Conservation (phyloP, 2,888 invertebrate species). For the Itoplectis maculator region DNA sequence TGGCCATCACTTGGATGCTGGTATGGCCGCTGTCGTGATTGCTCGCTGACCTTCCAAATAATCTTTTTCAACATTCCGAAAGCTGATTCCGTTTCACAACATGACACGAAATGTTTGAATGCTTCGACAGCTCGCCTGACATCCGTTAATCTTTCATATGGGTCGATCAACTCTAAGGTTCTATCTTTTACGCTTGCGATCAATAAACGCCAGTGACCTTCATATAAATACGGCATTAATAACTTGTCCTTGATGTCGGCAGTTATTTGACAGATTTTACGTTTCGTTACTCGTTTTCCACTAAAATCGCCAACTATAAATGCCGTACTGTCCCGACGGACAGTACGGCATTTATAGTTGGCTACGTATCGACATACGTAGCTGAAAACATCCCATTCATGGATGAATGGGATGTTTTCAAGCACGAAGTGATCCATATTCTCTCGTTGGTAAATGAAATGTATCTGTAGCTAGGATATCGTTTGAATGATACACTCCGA, state of each 20-base stretch:
- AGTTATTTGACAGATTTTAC: background rate
- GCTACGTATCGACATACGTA: background rate
- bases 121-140: slow-evolving; percentile 34
- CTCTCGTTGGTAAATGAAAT: slow-evolving; percentile 25
- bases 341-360: slow-evolving; percentile 1
- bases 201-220: slow-evolving; percentile 47
- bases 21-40: slow-evolving; percentile 22
- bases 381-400: slow-evolving; percentile 39
- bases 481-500: slow-evolving; percentile 30
- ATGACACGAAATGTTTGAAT: slow-evolving; percentile 47
- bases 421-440: slow-evolving; percentile 36
- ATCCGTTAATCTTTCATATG: slow-evolving; percentile 32
- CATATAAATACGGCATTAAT: slow-evolving; percentile 51
- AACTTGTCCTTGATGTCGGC: background rate
- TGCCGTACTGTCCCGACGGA: slow-evolving; percentile 32
- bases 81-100: slow-evolving; percentile 6
- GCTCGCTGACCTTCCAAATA: background rate
- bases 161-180: slow-evolving; percentile 42
- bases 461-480: background rate
- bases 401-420: too few relatives aligned
- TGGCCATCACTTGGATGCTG: slow-evolving; percentile 26
- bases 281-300: slow-evolving; percentile 6
- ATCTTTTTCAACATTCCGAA: slow-evolving; percentile 9
- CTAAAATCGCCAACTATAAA: slow-evolving; percentile 40
- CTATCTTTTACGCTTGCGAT: slow-evolving; percentile 22